Evolutionary conservation across 2,888 invertebrate genomes (phyloP).

Genomic region (Drosophila mettleri): DNA sequence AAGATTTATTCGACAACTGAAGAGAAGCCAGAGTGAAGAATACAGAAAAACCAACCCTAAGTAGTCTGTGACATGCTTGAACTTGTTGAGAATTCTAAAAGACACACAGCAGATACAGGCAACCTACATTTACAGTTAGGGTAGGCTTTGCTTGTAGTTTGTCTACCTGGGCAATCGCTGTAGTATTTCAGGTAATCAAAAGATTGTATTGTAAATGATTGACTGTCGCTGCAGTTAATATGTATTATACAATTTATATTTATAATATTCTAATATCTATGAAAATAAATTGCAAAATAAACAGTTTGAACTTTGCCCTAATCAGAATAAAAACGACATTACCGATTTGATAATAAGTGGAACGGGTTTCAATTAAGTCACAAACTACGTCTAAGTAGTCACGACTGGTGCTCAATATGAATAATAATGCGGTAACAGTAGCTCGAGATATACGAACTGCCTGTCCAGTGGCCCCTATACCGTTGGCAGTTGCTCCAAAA

Average conservation of each 20-base stretch:
- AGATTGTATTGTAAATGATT: background rate
- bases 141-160: background rate
- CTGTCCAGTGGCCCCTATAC: background rate
- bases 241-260: background rate
- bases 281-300: background rate
- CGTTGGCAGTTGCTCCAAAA: conserved; percentile 20
- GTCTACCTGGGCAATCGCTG: background rate
- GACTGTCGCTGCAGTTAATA: background rate
- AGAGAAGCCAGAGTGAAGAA: conserved; percentile 22
- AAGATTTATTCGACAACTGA: conserved; percentile 86
- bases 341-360: background rate
- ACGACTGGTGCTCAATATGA: background rate
- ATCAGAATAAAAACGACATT: background rate
- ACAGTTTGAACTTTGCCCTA: background rate
- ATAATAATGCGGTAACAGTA: background rate
- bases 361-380: conserved; percentile 1
- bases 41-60: background rate
- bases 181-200: background rate
- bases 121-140: background rate
- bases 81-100: conserved; percentile 16
- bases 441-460: background rate
- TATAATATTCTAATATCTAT: background rate
- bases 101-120: background rate
- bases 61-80: background rate
- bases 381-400: background rate